A percentile compares a stretch with the other conserved stretches of the same genome.
phyloP scores from a whole-genome alignment of 1,140 invertebrate genomes.

The Elysia chlorotica region DNA sequence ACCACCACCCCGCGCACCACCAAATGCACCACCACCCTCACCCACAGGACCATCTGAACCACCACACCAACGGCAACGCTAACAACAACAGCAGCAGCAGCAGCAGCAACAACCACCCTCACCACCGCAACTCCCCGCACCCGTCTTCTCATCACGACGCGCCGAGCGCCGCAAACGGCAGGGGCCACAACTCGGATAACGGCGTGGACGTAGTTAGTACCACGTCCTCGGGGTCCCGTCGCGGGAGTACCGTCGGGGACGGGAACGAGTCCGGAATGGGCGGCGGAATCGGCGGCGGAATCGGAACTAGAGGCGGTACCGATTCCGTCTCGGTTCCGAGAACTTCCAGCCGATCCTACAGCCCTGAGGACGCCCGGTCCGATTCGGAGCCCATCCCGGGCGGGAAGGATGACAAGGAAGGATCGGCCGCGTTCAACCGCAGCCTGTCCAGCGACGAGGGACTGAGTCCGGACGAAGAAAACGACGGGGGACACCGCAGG shows the following conservation, averaged over 20 bases:
- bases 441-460: slow-evolving; percentile 32
- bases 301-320: too few species aligned
- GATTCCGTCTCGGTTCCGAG: background rate
- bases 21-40: background rate
- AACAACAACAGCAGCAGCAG: background rate
- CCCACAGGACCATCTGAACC: background rate
- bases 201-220: slow-evolving; percentile 19
- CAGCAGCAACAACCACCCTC: background rate
- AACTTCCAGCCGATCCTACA: background rate
- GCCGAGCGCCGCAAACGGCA: background rate
- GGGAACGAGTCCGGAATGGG: too few species aligned
- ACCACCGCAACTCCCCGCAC: too few species aligned
- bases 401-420: slow-evolving; percentile 5
- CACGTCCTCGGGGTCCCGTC: background rate
- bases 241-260: too few species aligned
- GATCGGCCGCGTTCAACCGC: background rate
- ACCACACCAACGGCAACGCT: background rate
- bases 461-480: slow-evolving; percentile 28
- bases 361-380: background rate
- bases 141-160: too few species aligned
- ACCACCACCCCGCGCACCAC: background rate
- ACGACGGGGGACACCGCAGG: slow-evolving; percentile 8
- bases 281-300: too few species aligned
- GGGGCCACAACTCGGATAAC: background rate
- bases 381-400: background rate